Evolutionary conservation across 2,113 vertebrate genomes (phyloP).

Genomic region (Cochlearius cochlearius): DNA sequence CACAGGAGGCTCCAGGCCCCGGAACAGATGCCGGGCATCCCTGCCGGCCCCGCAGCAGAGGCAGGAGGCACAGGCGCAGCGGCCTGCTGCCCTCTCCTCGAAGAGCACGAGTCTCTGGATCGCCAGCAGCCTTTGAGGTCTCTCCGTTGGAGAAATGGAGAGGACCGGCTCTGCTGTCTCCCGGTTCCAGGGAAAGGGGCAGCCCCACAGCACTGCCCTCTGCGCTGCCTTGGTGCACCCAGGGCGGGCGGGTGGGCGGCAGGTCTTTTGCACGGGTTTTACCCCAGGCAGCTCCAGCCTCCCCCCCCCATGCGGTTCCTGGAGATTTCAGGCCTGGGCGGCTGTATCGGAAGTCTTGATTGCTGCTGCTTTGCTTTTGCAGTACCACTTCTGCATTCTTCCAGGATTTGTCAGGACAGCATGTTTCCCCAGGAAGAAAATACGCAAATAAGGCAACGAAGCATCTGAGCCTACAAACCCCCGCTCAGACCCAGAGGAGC

Average conservation of each 20-base stretch:
- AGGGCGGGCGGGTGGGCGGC: background rate
- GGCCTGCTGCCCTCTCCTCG: background rate
- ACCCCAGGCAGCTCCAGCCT: background rate
- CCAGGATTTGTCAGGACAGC: background rate
- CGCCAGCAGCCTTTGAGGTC: background rate
- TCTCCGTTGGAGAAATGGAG: background rate
- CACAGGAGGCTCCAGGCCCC: background rate
- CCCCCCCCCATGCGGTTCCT: background rate
- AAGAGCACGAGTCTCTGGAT: background rate
- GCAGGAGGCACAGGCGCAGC: background rate
- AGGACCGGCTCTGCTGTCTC: accelerated
- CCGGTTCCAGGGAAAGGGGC: background rate
- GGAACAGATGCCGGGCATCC: accelerated
- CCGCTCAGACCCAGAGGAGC: background rate
- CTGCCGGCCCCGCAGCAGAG: background rate
- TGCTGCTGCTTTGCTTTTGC: background rate
- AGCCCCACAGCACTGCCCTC: background rate
- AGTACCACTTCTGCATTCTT: background rate
- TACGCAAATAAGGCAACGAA: accelerated
- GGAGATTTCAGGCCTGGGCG: accelerated
- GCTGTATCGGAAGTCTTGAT: background rate
- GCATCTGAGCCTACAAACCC: background rate
- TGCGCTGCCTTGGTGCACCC: background rate
- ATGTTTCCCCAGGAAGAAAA: background rate
- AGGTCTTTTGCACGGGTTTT: background rate